Conservation (phyloP, 2,113 vertebrate species). For the Thunnus maccoyii region DNA sequence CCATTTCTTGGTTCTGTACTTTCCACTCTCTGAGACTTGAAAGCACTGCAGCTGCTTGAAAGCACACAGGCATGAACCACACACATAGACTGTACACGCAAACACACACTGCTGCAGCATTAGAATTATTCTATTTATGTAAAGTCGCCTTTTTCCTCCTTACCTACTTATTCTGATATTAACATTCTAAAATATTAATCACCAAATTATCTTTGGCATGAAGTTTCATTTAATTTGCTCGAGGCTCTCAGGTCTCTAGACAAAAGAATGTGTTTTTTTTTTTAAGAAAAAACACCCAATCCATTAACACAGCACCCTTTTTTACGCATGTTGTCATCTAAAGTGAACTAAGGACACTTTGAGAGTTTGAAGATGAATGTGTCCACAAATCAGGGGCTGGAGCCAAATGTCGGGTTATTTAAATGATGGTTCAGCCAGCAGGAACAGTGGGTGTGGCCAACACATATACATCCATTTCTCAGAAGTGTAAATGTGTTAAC, state of each 20-base stretch:
- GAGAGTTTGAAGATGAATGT: slow-evolving; percentile 36
- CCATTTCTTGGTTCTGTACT: slow-evolving; percentile 78
- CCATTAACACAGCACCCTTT: slow-evolving; percentile 59
- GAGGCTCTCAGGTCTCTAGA: slow-evolving; percentile 79
- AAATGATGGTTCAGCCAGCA: slow-evolving; percentile 12
- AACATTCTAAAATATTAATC: slow-evolving; percentile 88
- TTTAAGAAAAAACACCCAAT: slow-evolving; percentile 59
- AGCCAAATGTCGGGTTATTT: slow-evolving; percentile 17
- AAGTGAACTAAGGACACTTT: slow-evolving; percentile 59
- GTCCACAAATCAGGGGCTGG: neutral
- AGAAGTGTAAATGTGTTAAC: neutral
- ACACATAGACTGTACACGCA: slow-evolving; percentile 4
- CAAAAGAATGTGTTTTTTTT: neutral
- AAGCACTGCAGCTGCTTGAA: slow-evolving; percentile 61
- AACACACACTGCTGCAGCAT: slow-evolving; percentile 38
- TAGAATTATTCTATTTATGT: slow-evolving; percentile 54
- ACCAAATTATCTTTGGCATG: slow-evolving; percentile 83
- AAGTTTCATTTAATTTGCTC: slow-evolving; percentile 85
- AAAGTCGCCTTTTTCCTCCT: slow-evolving; percentile 75
- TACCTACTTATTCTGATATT: slow-evolving; percentile 75
- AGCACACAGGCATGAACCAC: slow-evolving; percentile 39
- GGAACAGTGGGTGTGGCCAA: slow-evolving; percentile 6
- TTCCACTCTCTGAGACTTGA: slow-evolving; percentile 79
- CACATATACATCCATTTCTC: slow-evolving; percentile 4
- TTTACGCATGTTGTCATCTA: slow-evolving; percentile 61